Conservation (phyloP, 2,888 invertebrate species). For the Thecocarcelia acutangulata region DNA sequence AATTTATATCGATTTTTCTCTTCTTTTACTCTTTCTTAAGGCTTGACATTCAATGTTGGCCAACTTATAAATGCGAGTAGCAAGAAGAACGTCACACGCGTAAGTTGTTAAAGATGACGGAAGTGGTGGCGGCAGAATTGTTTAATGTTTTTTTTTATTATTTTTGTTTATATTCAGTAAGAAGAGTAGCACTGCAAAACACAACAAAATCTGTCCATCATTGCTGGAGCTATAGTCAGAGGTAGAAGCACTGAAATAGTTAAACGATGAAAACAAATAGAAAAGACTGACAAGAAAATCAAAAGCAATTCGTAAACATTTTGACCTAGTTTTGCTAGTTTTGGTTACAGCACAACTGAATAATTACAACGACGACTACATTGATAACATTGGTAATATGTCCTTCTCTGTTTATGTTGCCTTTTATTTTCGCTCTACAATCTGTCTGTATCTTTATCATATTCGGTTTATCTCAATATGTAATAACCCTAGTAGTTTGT, state of each 20-base stretch:
- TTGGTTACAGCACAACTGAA: constrained; percentile 20
- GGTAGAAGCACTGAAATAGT: constrained; percentile 7
- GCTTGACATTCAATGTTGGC: constrained; percentile 64
- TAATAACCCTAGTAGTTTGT: constrained; percentile 33
- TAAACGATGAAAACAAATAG: constrained; percentile 10
- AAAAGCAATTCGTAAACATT: constrained; percentile 70
- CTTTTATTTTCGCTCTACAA: constrained; percentile 18
- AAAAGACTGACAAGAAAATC: constrained; percentile 42
- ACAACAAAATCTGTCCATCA: constrained; percentile 34
- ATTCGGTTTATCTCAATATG: constrained; percentile 20
- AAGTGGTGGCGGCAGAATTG: background rate
- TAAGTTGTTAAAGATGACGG: background rate
- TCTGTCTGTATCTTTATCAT: constrained; percentile 24
- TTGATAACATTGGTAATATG: constrained; percentile 37
- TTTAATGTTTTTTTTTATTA: constrained; percentile 16
- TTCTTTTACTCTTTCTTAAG: constrained; percentile 18
- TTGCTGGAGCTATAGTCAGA: constrained; percentile 21
- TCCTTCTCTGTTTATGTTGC: constrained; percentile 49
- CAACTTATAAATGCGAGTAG: constrained; percentile 52
- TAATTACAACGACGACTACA: constrained; percentile 1
- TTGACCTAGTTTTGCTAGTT: constrained; percentile 69
- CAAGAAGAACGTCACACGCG: constrained; percentile 14
- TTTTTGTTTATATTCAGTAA: background rate
- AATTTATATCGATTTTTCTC: constrained; percentile 57
- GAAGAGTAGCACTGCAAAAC: constrained; percentile 5